phyloP scores from a whole-genome alignment of 1,140 invertebrate genomes.

The Penaeus vannamei region DNA sequence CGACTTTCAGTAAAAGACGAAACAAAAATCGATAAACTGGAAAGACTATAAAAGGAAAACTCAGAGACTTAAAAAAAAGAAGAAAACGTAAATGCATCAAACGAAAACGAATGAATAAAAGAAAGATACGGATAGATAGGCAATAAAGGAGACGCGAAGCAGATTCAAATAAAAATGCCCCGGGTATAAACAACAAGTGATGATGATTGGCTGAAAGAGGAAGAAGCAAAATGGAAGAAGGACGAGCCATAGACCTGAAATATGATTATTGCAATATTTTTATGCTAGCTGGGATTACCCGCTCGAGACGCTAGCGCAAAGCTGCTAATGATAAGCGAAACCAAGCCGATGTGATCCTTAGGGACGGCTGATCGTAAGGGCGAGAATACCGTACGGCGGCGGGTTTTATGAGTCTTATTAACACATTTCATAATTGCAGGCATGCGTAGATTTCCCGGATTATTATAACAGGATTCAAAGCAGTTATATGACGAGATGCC shows the following conservation, averaged over 20 bases:
- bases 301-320: conserved; percentile 9
- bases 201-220: not conserved
- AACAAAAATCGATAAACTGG: no score
- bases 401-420: conserved; percentile 3
- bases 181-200: no score
- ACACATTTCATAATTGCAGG: conserved; percentile 18
- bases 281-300: conserved; percentile 15
- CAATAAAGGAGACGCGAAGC: no score
- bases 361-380: not conserved
- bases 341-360: not conserved
- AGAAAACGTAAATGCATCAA: no score
- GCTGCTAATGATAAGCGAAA: conserved; percentile 5
- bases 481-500: no score
- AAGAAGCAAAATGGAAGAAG: not conserved
- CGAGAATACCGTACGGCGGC: not conserved
- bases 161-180: no score
- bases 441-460: not conserved
- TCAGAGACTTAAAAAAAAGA: no score
- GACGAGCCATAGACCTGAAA: conserved; percentile 7
- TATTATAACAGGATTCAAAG: not conserved
- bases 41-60: no score
- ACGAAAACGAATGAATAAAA: no score
- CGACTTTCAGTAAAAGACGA: no score
- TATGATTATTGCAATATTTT: conserved; percentile 26
- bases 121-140: no score